Evolutionary conservation across 2,888 invertebrate genomes (phyloP).

Genomic region (Timema cristinae): DNA sequence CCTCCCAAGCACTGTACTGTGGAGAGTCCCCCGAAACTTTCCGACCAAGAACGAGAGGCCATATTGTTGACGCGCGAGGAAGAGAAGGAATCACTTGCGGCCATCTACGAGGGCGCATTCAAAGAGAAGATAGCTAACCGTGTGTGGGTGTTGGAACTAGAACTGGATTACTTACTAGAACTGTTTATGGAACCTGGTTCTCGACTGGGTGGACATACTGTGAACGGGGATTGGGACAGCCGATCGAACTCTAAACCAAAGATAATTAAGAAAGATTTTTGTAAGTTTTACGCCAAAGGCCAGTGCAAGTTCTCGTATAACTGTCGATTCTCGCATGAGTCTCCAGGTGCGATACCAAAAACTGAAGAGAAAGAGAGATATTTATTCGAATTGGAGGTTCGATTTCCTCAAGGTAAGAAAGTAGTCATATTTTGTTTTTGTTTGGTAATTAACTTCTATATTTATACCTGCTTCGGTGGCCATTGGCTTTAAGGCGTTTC

Average conservation of each 20-base stretch:
- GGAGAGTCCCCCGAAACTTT: constrained; percentile 41
- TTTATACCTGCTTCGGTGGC: too few species aligned
- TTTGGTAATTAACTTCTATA: too few species aligned
- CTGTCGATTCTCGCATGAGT: constrained; percentile 69
- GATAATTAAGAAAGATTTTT: constrained; percentile 1
- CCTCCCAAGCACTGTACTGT: constrained; percentile 43
- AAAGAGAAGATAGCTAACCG: constrained; percentile 62
- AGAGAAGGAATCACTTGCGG: constrained; percentile 69
- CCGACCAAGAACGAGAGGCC: constrained; percentile 40
- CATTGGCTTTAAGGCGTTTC: too few species aligned
- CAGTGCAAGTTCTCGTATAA: constrained; percentile 69
- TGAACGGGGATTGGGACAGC: constrained; percentile 12
- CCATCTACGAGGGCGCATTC: constrained; percentile 70
- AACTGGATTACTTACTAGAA: constrained; percentile 39
- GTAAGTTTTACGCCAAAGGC: constrained; percentile 51
- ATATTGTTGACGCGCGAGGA: constrained; percentile 63
- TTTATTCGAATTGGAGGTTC: constrained; percentile 65
- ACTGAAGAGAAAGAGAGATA: constrained; percentile 40
- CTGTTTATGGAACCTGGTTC: constrained; percentile 12
- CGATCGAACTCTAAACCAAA: not conserved
- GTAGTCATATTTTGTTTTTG: constrained; percentile 15
- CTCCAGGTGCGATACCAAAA: constrained; percentile 40
- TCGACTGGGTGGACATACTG: too few species aligned
- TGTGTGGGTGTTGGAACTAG: constrained; percentile 67
- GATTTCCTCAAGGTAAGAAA: constrained; percentile 58